phyloP scores from a whole-genome alignment of 1,140 invertebrate genomes.

The Scaptomyza pallida region DNA sequence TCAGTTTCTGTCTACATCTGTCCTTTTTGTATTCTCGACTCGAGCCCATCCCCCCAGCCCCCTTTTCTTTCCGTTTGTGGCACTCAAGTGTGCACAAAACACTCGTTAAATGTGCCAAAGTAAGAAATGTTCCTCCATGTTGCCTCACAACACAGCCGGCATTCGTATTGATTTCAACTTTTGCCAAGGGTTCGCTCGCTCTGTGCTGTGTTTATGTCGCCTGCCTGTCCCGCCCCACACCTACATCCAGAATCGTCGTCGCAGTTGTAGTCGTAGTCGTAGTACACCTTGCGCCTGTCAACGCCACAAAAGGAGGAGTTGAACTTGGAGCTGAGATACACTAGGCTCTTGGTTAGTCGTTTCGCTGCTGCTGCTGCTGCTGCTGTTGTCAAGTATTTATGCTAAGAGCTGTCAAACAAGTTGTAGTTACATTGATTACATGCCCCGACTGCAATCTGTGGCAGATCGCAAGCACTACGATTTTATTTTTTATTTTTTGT shows the following conservation, averaged over 20 bases:
- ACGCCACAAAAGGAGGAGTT: constrained; percentile 11
- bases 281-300: constrained; percentile 68
- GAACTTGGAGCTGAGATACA: not conserved
- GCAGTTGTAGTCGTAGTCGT: not conserved
- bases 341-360: constrained; percentile 8
- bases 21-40: constrained; percentile 5
- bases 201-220: constrained; percentile 60
- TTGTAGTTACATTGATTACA: constrained; percentile 80
- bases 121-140: constrained; percentile 60
- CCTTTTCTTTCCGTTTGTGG: not conserved
- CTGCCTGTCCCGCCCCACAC: constrained; percentile 64
- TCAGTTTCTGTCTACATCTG: constrained; percentile 36
- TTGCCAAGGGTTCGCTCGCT: constrained; percentile 35
- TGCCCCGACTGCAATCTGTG: constrained; percentile 38
- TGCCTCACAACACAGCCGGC: constrained; percentile 24
- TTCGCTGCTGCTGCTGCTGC: constrained; percentile 36
- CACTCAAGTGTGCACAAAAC: constrained; percentile 69
- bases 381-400: constrained; percentile 74
- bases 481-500: constrained; percentile 1
- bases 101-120: constrained; percentile 81
- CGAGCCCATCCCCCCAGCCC: constrained; percentile 5
- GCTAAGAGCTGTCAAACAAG: constrained; percentile 82
- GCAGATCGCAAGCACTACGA: not conserved
- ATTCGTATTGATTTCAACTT: constrained; percentile 70
- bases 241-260: not conserved